Evolutionary conservation across 2,113 vertebrate species (phyloP), one percentile per base, ranked within the genome.

Genomic region (Laterallus jamaicensis): DNA sequence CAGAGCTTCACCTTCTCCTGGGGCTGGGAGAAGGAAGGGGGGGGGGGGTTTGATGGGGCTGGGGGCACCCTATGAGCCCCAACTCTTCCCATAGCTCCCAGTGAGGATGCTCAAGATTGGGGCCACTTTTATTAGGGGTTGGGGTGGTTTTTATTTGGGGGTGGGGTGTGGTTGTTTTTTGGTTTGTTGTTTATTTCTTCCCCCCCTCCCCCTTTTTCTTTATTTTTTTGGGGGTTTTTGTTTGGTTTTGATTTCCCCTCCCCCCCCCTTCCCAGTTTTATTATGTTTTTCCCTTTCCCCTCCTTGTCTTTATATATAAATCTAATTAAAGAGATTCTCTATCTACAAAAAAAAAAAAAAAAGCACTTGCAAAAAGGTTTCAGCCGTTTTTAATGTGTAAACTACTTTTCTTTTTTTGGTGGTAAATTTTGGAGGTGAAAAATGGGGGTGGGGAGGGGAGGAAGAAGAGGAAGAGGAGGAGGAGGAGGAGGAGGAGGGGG

Each of bases 311-410:
- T 77, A 22, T 77, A 62, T 87, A 62, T n/a, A 42, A 42, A 86
- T 37, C 14, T 42, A 42, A 56, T 80, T 75, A 60, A 78, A 66
- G 67, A 73, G 60, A 47, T 81, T 90, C 76, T 86, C 83, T 75
- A 37, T 62, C 63, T 40, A 35, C 35, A 35, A 35, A 35, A 35
- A 35, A 40, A 40, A 40, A 40, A 40, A 42, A 42, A 42, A 56
- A 86, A 94, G 83, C 88, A 88, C 84, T 94, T 82, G 74, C 67
- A 40, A 40, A 40, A 44, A 86, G 73, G n/a, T 69, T 77, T 63
- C 71, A 67, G 81, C 60, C 55, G 85, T 84, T 84, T 68, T 86
- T 79, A 42, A 47, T 77, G 79, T 55, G 81, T 73, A 73, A 91
- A 69, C 75, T 55, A 55, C 82, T 86, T 79, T 81, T 78, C 14